Conservation (phyloP, 2,797 vertebrate species). For the Oreochromis grahami region DNA sequence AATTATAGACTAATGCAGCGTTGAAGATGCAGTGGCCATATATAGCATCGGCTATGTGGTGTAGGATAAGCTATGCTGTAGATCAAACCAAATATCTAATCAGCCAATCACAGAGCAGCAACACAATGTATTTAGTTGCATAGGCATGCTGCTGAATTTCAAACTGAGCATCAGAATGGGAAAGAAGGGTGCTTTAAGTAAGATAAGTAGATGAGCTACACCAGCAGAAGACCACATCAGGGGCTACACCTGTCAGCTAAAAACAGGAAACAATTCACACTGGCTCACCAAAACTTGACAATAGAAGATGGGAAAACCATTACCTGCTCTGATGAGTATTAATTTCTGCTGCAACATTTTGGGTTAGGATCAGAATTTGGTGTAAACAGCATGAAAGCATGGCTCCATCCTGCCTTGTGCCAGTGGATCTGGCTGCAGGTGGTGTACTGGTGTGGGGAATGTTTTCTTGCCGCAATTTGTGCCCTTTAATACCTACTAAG, state of each 20-base stretch:
- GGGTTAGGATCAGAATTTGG: neutral
- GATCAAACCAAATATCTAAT: neutral
- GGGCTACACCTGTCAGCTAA: neutral
- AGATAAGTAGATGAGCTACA: neutral
- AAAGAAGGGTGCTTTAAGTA: neutral
- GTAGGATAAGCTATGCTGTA: neutral
- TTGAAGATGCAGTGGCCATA: neutral
- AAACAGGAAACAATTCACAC: neutral
- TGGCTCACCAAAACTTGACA: neutral
- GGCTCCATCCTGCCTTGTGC: neutral
- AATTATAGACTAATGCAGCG: neutral
- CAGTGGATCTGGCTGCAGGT: neutral
- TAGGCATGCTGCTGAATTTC: neutral
- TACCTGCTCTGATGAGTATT: neutral
- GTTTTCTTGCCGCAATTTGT: rapidly evolving
- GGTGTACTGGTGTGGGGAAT: neutral
- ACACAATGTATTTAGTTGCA: neutral
- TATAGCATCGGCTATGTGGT: neutral
- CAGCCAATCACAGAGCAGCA: neutral
- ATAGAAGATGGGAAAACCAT: neutral
- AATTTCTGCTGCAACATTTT: neutral
- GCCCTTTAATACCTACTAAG: neutral
- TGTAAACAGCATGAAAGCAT: neutral
- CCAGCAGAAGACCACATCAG: neutral
- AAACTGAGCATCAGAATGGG: neutral